Conservation (phyloP, 2,797 vertebrate genomes). For the Hylomyscus alleni region DNA sequence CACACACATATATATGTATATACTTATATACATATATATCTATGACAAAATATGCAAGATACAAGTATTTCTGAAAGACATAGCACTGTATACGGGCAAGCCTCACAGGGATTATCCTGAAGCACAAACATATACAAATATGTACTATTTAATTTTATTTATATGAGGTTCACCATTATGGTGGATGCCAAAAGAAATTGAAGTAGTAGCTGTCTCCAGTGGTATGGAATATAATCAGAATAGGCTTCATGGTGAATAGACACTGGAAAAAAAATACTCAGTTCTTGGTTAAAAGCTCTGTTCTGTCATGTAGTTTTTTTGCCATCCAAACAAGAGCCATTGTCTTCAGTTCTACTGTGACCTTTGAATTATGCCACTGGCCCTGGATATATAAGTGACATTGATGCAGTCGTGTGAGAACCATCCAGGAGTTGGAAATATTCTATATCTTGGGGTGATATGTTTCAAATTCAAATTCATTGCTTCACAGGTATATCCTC, state of each 20-base stretch:
- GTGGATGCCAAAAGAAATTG: not conserved
- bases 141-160: not conserved
- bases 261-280: not conserved
- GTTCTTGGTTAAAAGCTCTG: not conserved
- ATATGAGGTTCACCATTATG: not conserved
- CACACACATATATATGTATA: accelerated
- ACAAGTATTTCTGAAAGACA: not conserved
- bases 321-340: not conserved
- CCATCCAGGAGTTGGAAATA: not conserved
- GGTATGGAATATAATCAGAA: not conserved
- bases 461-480: constrained; percentile 1
- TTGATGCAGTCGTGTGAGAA: not conserved
- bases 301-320: not conserved
- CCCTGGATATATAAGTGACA: not conserved
- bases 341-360: constrained; percentile 4
- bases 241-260: not conserved
- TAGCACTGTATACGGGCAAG: not conserved
- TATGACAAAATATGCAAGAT: not conserved
- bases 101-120: not conserved
- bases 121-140: not conserved
- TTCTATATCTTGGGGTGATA: not conserved
- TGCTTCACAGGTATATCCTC: not conserved
- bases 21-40: not conserved
- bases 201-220: not conserved
- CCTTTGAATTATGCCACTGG: not conserved